phyloP scores from a whole-genome alignment of 2,888 invertebrate species.

The Dorcus parallelipipedus region DNA sequence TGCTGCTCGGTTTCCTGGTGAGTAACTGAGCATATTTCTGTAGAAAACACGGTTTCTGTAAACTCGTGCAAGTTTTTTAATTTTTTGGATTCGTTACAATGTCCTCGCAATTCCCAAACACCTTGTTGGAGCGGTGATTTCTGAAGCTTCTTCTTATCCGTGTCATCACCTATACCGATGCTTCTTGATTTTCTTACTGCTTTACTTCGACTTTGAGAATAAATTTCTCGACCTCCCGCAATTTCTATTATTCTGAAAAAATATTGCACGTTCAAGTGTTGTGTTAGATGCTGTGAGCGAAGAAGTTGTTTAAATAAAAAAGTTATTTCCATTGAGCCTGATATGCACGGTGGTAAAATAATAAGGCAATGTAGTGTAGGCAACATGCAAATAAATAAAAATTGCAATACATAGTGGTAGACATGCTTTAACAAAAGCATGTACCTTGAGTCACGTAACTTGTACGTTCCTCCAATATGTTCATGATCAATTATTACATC shows the following conservation, averaged over 20 bases:
- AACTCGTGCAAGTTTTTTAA: slow-evolving; percentile 53
- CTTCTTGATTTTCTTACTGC: slow-evolving; percentile 69
- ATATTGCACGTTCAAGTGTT: slow-evolving; percentile 6
- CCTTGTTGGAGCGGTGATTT: slow-evolving; percentile 53
- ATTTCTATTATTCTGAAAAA: slow-evolving; percentile 63
- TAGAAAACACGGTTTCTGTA: slow-evolving; percentile 61
- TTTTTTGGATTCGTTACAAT: slow-evolving; percentile 46
- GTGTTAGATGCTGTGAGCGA: neutral
- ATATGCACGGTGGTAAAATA: too few species aligned
- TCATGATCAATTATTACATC: slow-evolving; percentile 52
- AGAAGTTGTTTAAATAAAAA: neutral
- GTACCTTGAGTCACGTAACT: slow-evolving; percentile 72
- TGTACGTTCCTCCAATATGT: slow-evolving; percentile 60
- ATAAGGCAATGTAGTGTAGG: too few species aligned
- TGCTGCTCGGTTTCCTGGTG: slow-evolving; percentile 47
- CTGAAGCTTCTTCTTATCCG: slow-evolving; percentile 47
- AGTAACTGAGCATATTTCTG: slow-evolving; percentile 59
- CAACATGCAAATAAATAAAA: slow-evolving; percentile 1
- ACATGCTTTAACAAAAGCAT: slow-evolving; percentile 16
- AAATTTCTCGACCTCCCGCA: slow-evolving; percentile 80
- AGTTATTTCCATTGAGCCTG: neutral
- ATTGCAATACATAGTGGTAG: slow-evolving; percentile 4
- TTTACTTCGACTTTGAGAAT: slow-evolving; percentile 78
- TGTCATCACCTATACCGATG: slow-evolving; percentile 39
- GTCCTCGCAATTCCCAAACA: slow-evolving; percentile 58